phyloP scores from a whole-genome alignment of 2,113 vertebrate species.

The Pangasianodon gigas region DNA sequence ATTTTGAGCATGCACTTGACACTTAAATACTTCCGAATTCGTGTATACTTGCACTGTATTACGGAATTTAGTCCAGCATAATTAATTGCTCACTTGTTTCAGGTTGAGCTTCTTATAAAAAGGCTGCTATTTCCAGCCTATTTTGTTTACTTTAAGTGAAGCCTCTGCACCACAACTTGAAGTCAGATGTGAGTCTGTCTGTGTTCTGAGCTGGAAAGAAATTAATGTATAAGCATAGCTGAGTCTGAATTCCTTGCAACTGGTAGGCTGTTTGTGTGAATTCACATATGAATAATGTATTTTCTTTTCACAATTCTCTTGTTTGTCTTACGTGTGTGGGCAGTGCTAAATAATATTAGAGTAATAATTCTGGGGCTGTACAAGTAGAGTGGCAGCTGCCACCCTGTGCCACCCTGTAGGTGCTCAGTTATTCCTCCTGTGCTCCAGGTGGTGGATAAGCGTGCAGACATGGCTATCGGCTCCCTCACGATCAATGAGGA shows the following conservation, averaged over 20 bases:
- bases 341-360: background rate
- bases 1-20: background rate
- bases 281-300: slow-evolving; percentile 2
- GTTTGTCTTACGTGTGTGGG: background rate
- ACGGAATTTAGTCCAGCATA: background rate
- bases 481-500: slow-evolving; percentile 92
- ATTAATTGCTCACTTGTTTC: background rate
- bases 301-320: background rate
- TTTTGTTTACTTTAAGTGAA: background rate
- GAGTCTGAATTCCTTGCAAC: background rate
- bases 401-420: background rate
- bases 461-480: slow-evolving; percentile 91
- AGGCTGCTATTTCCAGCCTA: background rate
- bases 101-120: background rate
- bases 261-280: background rate
- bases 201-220: background rate
- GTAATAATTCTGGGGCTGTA: background rate
- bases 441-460: slow-evolving; percentile 83
- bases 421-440: slow-evolving; percentile 27
- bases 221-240: background rate
- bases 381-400: background rate
- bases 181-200: background rate
- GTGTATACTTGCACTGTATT: background rate
- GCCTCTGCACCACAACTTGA: no score
- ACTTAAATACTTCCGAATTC: background rate